A percentile compares a stretch with the other conserved stretches of the same genome.
These are phyloP conservation scores for Capreolus pygargus DNA, from an alignment of 2,113 vertebrate species.

Conservation along the genomic window DNA sequence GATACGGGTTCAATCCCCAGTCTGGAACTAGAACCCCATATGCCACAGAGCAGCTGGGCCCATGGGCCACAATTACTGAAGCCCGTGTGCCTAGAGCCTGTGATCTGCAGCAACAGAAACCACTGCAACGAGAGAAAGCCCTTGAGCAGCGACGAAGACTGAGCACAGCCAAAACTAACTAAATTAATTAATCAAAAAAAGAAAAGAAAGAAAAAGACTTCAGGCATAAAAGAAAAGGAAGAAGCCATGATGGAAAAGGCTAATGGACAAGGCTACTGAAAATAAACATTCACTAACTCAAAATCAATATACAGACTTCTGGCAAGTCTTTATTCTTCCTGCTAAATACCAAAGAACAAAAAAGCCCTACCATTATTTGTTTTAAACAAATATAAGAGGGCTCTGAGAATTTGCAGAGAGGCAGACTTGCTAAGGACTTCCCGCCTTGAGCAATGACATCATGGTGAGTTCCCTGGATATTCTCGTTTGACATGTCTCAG, in stretches of 20 bases:
- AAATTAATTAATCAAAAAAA: neutral
- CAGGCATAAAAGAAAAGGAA: neutral
- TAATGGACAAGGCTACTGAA: neutral
- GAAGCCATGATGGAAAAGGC: neutral
- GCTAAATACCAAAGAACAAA: neutral
- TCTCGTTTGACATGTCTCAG: neutral
- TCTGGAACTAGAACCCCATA: neutral
- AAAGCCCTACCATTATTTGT: neutral
- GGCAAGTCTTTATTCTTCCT: neutral
- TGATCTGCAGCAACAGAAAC: neutral
- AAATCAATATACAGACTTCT: neutral
- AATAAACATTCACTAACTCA: neutral
- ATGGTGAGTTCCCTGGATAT: neutral
- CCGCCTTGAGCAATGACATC: neutral
- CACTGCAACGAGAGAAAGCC: neutral
- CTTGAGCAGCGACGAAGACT: neutral
- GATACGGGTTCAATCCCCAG: fast-evolving
- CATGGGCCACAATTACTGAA: neutral
- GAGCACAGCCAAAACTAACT: neutral
- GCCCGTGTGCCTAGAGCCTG: neutral
- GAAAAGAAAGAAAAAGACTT: neutral
- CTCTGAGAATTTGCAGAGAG: neutral
- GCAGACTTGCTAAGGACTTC: neutral
- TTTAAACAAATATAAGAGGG: neutral
- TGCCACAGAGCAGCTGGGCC: neutral